Evolutionary conservation across 2,888 invertebrate genomes (phyloP), one percentile per base, ranked within the genome.

Genomic region (Oscheius onirici): DNA sequence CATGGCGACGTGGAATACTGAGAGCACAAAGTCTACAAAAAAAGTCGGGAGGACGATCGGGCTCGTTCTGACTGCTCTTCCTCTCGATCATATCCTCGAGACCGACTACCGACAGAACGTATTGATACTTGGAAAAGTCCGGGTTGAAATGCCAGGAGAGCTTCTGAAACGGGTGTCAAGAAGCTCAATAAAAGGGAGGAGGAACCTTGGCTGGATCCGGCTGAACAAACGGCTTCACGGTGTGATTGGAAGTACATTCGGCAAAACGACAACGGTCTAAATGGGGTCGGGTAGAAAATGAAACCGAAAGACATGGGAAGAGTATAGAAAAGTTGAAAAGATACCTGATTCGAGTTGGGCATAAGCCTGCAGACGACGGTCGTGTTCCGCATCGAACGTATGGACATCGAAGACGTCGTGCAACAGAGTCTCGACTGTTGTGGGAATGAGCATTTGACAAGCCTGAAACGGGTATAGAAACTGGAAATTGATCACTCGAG

Each of bases 71-170:
- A 24, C 43, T 55, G 57, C 57, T 60, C 46, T 70, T 52, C 13
- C 74, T 61, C 54, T 81, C 81, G 22, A 81, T 69, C 17, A 81
- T 40, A 44, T 78, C 73, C 40, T 79, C 76, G 24, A 81, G 58
- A 20, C 81, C 81, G 44, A 78, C 68, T 10, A 78, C 68, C 13
- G 60, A 60, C n/a, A 72, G 55, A 3, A 81, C 79, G 65, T 73
- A 78, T 24, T 75, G 73, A 57, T 79, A 77, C 17, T 52, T 24
- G 44, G 76, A 75, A 40, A 24, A 40, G 10, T 52, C 28, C 0
- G 34, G 28, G 51, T 80, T 80, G 74, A 72, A 76, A 17, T 72
- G 75, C 80, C 80, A 80, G 8, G 72, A 57, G 5, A 78, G 68
- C 61, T 77, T 78, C 80, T 80, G 65, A 13, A 76, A 67, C n/a